Evolutionary conservation across 2,888 invertebrate species (phyloP).

Genomic region (Noctua comes): DNA sequence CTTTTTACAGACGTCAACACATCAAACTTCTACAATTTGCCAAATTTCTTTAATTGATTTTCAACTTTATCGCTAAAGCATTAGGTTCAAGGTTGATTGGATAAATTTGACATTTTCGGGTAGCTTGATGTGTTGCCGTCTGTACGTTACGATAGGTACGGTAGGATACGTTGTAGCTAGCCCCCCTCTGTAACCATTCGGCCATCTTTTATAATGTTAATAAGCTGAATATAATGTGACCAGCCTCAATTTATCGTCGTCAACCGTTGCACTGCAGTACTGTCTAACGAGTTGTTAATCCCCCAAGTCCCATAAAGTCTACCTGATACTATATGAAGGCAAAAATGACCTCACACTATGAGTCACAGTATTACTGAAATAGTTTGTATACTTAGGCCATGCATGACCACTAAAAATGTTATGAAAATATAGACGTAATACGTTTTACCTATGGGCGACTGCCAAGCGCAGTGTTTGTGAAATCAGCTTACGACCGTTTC

Average conservation of each 20-base stretch:
- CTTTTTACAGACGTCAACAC: background rate
- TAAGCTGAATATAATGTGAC: constrained; percentile 7
- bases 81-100: no score
- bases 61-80: no score
- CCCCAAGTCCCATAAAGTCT: background rate
- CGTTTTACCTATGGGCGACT: constrained; percentile 14
- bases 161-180: constrained; percentile 9
- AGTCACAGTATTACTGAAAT: constrained; percentile 32
- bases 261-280: constrained; percentile 1
- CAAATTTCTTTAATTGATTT: no score
- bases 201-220: constrained; percentile 20
- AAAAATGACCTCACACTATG: constrained; percentile 5
- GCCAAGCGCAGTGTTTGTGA: constrained; percentile 30
- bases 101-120: no score
- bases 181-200: background rate
- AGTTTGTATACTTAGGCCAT: constrained; percentile 21
- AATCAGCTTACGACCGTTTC: constrained; percentile 15
- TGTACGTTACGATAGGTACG: no score
- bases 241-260: constrained; percentile 12
- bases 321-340: background rate
- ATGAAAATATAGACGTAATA: constrained; percentile 43
- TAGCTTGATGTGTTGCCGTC: no score
- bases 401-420: constrained; percentile 48
- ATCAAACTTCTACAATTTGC: no score
- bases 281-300: constrained; percentile 12